Evolutionary conservation across 2,113 vertebrate species (phyloP), one percentile per base, ranked within the genome.

Genomic region (Nymphicus hollandicus): DNA sequence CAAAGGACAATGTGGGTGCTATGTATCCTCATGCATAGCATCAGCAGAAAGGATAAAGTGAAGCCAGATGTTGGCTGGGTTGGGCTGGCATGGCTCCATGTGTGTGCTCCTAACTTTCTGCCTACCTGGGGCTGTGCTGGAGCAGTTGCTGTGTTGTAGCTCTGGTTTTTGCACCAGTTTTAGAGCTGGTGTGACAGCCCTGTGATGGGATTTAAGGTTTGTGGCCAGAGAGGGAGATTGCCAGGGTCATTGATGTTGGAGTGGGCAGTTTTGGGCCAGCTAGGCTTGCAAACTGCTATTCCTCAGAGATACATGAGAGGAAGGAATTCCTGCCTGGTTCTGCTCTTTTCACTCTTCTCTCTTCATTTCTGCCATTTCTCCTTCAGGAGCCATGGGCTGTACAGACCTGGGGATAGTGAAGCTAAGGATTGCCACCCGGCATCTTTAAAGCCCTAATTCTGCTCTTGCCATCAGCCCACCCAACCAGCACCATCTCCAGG

Each of bases 51-150:
- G n/a, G 3, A 11, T 18, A 50, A 86, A 97, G 92, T 31, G 8
- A 64, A 95, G 76, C 82, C 96, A 96, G 96, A 95, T 96, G 95
- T 90, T 63, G 61, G 71, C 69, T 7, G 76, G 5, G 43, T 53
- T 63, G 71, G 60, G 78, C 86, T 83, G 87, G 95, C 89, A 22
- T 2, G 0, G 64, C 37, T 94, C 91, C 90, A 86, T 82, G 9
- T 68, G 71, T 81, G 91, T 1, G 16, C 74, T 43, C 37, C 11
- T 17, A 25, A 0, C 71, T 17, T 37, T 35, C 82, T 88, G 91
- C 91, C 88, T 71, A 96, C 95, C 95, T 88, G 70, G 39, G 52
- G 17, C 46, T 9, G 9, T 24, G 68, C 86, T 86, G 92, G 37
- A 46, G 84, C 84, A 25, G 44, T 56, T 19, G 72, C 70, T 24